A percentile compares a stretch with the other conserved stretches of the same genome.
These are phyloP conservation scores for Notechis scutatus DNA, from an alignment of 2,113 vertebrate species.

Conservation along the genomic window DNA sequence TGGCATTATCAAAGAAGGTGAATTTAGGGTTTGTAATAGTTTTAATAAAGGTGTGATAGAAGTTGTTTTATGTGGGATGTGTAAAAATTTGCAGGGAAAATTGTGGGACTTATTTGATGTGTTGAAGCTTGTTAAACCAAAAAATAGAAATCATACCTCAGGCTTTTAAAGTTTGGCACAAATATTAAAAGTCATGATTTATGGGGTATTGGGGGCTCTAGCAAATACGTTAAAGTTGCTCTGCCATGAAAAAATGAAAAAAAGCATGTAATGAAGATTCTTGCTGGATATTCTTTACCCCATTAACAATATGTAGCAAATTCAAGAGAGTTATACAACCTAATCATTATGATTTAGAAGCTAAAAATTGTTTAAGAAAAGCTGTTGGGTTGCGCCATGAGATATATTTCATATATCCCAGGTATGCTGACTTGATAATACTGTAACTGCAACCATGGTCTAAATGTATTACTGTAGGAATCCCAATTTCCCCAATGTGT, in stretches of 20 bases:
- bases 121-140: neutral
- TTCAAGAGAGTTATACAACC: neutral
- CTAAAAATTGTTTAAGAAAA: neutral
- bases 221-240: neutral
- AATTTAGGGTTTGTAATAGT: neutral
- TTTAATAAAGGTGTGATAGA: neutral
- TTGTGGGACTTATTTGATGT: neutral
- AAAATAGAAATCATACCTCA: neutral
- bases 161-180: neutral
- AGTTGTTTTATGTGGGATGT: neutral
- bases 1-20: neutral
- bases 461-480: neutral
- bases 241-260: neutral
- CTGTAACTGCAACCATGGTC: neutral
- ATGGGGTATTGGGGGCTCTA: neutral
- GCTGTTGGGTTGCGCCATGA: neutral
- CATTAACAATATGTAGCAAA: neutral
- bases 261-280: neutral
- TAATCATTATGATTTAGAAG: neutral
- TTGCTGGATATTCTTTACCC: neutral
- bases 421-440: neutral
- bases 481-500: neutral
- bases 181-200: neutral
- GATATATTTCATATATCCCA: neutral
- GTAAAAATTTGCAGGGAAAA: neutral